Evolutionary conservation across 2,113 vertebrate species (phyloP), one percentile per base, ranked within the genome.

Genomic region (Vidua macroura): DNA sequence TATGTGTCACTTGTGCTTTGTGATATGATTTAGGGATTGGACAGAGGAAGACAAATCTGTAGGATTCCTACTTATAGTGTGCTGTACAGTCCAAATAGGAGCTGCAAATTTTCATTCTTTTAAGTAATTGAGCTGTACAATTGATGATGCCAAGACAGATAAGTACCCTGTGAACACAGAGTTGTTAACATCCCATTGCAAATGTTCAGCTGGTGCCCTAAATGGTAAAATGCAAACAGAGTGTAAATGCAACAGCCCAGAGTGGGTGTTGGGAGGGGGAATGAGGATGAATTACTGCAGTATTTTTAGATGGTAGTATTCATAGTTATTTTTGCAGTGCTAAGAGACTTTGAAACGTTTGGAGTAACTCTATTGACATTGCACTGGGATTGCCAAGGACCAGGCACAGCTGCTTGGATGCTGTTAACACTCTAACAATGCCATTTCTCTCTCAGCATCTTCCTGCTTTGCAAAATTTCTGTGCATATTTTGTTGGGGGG

Each of bases 381-480:
- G 76, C 43, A 4, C 39, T 59, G 84, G 53, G 33, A 18, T 15
- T 96, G 93, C 87, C 82, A 85, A 72, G 90, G 84, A 81, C 35
- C 16, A 2, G 74, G 67, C 17, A 0, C 96, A 91, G 90, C 92
- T 96, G 84, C 70, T 37, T 68, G 89, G 81, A 55, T 92, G 86
- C 76, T 67, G 35, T 46, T 43, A 46, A 43, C 17, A 2, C 46
- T 8, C 66, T 9, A n/a, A 68, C 87, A 67, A 52, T 15, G 62
- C 66, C 82, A 43, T 81, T 86, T 53, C 90, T 94, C 78, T 59
- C 84, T 28, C 93, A 60, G 90, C 90, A 60, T n/a, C 83, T 75
- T 37, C 81, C 84, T 28, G 74, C 87, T 89, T 73, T 72, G 90
- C 84, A 73, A 28, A 82, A 79, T 79, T 64, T 58, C 75, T 44